phyloP scores from a whole-genome alignment of 2,888 invertebrate species.

The Iselma pallidipennis region DNA sequence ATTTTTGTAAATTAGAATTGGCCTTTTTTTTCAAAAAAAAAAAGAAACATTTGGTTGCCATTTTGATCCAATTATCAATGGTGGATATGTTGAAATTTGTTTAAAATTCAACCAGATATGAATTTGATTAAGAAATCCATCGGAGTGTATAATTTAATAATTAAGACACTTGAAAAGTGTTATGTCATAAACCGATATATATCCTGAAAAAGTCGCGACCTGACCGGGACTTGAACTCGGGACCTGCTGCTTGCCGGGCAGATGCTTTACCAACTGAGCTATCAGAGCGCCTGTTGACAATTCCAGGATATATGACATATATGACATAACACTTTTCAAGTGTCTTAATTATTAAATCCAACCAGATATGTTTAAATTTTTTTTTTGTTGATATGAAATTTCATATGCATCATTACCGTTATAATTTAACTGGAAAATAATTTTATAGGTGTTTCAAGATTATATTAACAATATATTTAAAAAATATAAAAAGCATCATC shows the following conservation, averaged over 20 bases:
- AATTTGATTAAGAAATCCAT: too few species aligned
- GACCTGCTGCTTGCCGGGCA: too few species aligned
- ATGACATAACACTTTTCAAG: too few species aligned
- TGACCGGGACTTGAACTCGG: too few species aligned
- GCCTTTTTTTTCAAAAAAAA: slow-evolving; percentile 23
- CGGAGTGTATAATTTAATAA: too few species aligned
- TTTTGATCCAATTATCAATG: slow-evolving; percentile 20
- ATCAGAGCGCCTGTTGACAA: too few species aligned
- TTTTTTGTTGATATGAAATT: slow-evolving; percentile 23
- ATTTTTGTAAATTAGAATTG: too few species aligned
- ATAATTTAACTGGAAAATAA: not conserved
- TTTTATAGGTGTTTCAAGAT: slow-evolving; percentile 24
- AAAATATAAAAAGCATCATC: slow-evolving; percentile 17
- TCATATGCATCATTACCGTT: slow-evolving; percentile 26
- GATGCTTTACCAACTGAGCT: too few species aligned
- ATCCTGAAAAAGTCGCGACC: too few species aligned
- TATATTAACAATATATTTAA: slow-evolving; percentile 16
- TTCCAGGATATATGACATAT: too few species aligned
- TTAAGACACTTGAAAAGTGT: too few species aligned
- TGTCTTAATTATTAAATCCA: slow-evolving; percentile 16
- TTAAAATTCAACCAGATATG: slow-evolving; percentile 10
- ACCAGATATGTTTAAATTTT: slow-evolving; percentile 26
- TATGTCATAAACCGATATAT: too few species aligned
- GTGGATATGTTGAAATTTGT: not conserved
- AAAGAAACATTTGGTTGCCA: slow-evolving; percentile 31